phyloP scores from a whole-genome alignment of 2,888 invertebrate genomes.

The Coenonympha glycerion region DNA sequence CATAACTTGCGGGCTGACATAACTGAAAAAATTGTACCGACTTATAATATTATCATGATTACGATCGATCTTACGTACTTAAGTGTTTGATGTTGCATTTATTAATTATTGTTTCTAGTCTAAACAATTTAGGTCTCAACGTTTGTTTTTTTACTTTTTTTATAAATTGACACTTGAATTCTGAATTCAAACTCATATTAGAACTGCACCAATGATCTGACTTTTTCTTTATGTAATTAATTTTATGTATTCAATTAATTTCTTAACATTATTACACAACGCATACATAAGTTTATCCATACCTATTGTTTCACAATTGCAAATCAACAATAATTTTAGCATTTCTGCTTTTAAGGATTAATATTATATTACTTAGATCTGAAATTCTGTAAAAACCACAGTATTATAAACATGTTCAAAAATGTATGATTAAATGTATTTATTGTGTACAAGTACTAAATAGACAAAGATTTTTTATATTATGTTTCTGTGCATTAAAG shows the following conservation, averaged over 20 bases:
- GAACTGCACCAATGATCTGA: no score
- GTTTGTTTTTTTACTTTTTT: conserved; percentile 13
- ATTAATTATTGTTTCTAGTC: conserved; percentile 27
- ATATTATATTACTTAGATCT: conserved; percentile 14
- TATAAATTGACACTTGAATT: not conserved
- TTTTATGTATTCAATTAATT: no score
- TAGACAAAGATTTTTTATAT: conserved; percentile 8
- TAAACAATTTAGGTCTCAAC: conserved; percentile 18
- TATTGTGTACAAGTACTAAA: conserved; percentile 23
- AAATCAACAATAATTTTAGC: no score
- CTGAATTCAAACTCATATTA: no score
- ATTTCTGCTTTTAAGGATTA: no score
- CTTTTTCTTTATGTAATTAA: no score
- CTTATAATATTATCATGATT: not conserved
- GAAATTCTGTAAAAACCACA: conserved; percentile 11
- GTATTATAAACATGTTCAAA: conserved; percentile 17
- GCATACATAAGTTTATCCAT: no score
- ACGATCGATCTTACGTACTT: not conserved
- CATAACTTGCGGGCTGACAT: no score
- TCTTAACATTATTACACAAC: no score
- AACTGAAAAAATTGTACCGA: not conserved
- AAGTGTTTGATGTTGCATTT: conserved; percentile 17
- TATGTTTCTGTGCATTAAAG: conserved; percentile 24
- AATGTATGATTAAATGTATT: conserved; percentile 19
- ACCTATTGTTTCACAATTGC: no score